Base-by-base conservation (phyloP, 2,888 invertebrate genomes). In the Pharmacophagus antenor region DNA sequence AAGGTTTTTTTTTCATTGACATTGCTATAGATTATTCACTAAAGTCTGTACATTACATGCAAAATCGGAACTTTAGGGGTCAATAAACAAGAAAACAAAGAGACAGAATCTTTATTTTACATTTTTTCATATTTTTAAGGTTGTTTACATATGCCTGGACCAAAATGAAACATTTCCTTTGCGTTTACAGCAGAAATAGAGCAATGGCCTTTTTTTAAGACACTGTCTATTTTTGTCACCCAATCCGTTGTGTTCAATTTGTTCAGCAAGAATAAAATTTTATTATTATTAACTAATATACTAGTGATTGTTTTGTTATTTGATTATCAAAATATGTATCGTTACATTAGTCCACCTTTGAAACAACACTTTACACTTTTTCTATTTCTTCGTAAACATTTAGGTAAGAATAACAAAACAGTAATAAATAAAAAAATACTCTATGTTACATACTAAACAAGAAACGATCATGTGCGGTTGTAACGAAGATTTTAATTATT, bases 151-250 rank as follows among this genome's bases (percentile, higher is more conserved):
- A n/a, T 17, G 17, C 17, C 17, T n/a, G 42, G 42, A 42, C 15
- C n/a, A 17, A 42, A n/a, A n/a, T n/a, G 3, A 4, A 5, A 17
- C 17, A 42, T 7, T 17, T 18, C 18, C 15, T 7, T 7, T 42
- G 8, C 21, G 25, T 31, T 57, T 27, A 57, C 42, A 42, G 27
- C 25, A n/a, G n/a, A 42, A 44, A 44, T 57, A 44, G 57, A 44
- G 50, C 50, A 57, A 25, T 51, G 44, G 22, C 37, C 50, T 57
- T 15, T 56, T 37, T 56, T 56, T 10, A 49, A 51, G 44, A 46
- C 17, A 53, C 37, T 25, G 48, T 20, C 42, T 47, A 59, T 58
- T 58, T 58, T 47, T 47, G 46, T 58, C 22, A 58, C 12, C 15
- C 51, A 52, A 15, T 31, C 15, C 15, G 12, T 31, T 31, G 31